A percentile compares a stretch with the other conserved stretches of the same genome.
phyloP scores from a whole-genome alignment of 2,888 invertebrate species.

The Alsophila aescularia region DNA sequence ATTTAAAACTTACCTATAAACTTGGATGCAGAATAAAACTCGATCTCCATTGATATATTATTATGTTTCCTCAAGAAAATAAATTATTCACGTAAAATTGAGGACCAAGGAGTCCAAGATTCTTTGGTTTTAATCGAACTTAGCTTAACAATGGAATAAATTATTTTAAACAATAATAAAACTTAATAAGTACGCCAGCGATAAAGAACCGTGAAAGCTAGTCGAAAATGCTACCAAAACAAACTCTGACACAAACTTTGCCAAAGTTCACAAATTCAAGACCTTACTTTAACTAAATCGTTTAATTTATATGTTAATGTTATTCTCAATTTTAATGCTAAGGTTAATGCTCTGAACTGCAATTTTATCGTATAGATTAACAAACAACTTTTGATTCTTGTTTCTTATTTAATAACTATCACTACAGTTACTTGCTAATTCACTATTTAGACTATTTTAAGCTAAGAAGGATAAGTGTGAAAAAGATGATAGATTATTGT shows the following conservation, averaged over 20 bases:
- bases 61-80: conserved; percentile 20
- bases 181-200: conserved; percentile 38
- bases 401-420: conserved; percentile 65
- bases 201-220: conserved; percentile 44
- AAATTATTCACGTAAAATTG: conserved; percentile 30
- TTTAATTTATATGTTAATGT: conserved; percentile 70
- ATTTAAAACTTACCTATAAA: conserved; percentile 56
- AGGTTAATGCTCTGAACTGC: conserved; percentile 83
- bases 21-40: conserved; percentile 38
- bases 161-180: conserved; percentile 49
- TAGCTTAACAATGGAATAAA: conserved; percentile 56
- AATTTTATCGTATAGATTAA: conserved; percentile 80
- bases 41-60: conserved; percentile 26
- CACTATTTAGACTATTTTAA: conserved; percentile 67
- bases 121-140: conserved; percentile 48
- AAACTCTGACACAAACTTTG: conserved; percentile 54
- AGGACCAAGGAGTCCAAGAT: conserved; percentile 25
- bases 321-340: conserved; percentile 67
- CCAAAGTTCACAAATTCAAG: conserved; percentile 47
- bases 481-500: conserved; percentile 47
- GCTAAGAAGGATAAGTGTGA: conserved; percentile 64
- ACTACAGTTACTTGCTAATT: conserved; percentile 72
- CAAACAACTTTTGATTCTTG: conserved; percentile 79
- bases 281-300: conserved; percentile 55
- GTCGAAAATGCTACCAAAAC: conserved; percentile 21